Evolutionary conservation across 1,140 invertebrate species (phyloP), one percentile per base, ranked within the genome.

Genomic region (Polyergus mexicanus): DNA sequence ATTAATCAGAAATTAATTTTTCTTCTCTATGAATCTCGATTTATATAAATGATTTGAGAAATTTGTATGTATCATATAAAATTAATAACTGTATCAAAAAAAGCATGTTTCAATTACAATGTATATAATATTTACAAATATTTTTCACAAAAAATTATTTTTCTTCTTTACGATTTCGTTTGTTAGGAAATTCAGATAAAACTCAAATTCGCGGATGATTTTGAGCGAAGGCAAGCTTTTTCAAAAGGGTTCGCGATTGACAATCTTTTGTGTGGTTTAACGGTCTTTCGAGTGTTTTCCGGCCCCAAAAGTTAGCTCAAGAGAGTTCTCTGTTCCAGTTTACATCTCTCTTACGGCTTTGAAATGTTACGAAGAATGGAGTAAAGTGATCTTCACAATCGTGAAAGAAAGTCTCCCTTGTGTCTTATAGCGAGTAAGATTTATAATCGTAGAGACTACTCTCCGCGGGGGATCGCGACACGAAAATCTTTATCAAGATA

Each of bases 281-380:
- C 44, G 54, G 25, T 80, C 63, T 80, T 69, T 38, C 1, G 19
- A 44, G 68, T 44, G 4, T 83, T 80, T 68, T 25, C 13, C 35
- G 19, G 8, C 41, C 54, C 16, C 68, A 25, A 28, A 83, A 83
- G 68, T 60, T 32, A 10, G 25, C 72, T 83, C 51, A 72, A 81
- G 78, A 81, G 78, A 44, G 78, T 54, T 44, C 71, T 60, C 71
- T 60, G 66, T 56, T 72, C 78, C 28, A 83, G 38, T 83, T 83
- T 74, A 80, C 47, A 58, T 60, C 7, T 74, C 19, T 7, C 51
- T 8, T 83, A 62, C 28, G 41, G 11, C 22, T 83, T 60, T 72
- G 25, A 83, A 54, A 72, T 47, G 66, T 44, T 60, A 13, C 38
- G 74, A 62, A 35, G 54, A 83, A 72, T 25, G 7, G 25, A n/a